A percentile compares a stretch with the other conserved stretches of the same genome.
These are phyloP conservation scores for Poecilia latipinna DNA, from an alignment of 2,113 vertebrate species.

Conservation along the genomic window DNA sequence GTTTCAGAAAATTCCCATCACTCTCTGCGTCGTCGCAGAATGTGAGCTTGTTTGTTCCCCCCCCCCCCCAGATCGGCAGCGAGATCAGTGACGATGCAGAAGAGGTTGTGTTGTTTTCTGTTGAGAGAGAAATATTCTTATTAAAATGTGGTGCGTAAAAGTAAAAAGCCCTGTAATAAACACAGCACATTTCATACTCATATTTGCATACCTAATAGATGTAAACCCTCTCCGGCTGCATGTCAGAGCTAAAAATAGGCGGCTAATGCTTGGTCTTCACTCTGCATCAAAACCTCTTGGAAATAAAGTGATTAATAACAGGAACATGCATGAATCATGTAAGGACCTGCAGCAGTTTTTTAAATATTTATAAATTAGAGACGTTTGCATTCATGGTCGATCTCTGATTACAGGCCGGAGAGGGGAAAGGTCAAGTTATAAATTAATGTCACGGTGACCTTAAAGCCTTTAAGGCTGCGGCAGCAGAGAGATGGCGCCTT, in stretches of 20 bases:
- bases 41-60: neutral
- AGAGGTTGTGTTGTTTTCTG: no score
- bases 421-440: neutral
- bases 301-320: neutral
- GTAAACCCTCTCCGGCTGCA: neutral
- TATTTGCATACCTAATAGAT: neutral
- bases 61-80: neutral
- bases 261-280: neutral
- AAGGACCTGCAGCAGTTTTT: neutral
- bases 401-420: neutral
- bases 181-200: neutral
- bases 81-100: neutral
- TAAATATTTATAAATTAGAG: neutral
- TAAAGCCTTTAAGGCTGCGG: neutral
- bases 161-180: neutral
- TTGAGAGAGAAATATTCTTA: neutral
- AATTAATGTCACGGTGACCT: neutral
- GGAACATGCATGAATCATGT: neutral
- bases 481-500: neutral
- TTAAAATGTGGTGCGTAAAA: constrained; percentile 2
- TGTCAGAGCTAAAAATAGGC: neutral
- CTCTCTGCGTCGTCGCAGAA: neutral
- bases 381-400: neutral
- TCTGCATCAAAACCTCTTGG: neutral
- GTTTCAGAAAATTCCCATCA: neutral